Evolutionary conservation across 64 coral and sea anemone genomes (phyloP).

Genomic region (Exaiptasia diaphana): DNA sequence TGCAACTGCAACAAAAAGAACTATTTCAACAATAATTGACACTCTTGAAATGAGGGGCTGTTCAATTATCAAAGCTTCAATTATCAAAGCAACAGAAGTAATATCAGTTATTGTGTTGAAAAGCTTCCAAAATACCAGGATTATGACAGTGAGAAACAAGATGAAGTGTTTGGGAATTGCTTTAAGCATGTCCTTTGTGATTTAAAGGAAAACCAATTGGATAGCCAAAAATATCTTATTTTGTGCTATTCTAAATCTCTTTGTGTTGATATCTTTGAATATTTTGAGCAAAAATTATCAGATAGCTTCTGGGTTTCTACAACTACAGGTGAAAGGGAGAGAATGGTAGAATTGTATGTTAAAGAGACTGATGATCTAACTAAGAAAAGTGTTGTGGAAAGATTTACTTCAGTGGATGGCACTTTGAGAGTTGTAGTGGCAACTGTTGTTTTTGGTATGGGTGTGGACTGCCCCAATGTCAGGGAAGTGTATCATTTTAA

Average conservation of each 20-base stretch:
- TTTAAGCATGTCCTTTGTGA: constrained; percentile 9
- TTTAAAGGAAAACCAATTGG: constrained; percentile 7
- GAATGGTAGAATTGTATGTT: constrained; percentile 37
- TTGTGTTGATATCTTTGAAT: constrained; percentile 32
- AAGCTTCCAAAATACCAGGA: constrained; percentile 32
- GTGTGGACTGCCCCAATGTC: constrained; percentile 34
- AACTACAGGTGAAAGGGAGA: not conserved
- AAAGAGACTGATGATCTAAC: constrained; percentile 26
- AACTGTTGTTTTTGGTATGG: constrained; percentile 47
- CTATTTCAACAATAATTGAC: not conserved
- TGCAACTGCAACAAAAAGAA: not conserved
- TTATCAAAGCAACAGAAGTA: constrained; percentile 27
- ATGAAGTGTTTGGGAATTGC: constrained; percentile 4
- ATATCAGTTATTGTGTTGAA: constrained; percentile 46
- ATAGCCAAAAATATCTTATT: not conserved
- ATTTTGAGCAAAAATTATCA: constrained; percentile 31
- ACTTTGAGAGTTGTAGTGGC: constrained; percentile 13
- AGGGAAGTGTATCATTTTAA: constrained; percentile 24
- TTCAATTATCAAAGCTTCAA: constrained; percentile 15
- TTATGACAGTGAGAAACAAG: constrained; percentile 35
- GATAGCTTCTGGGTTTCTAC: not conserved
- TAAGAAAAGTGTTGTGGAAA: constrained; percentile 15
- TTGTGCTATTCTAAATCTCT: constrained; percentile 11
- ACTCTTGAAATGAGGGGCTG: constrained; percentile 14
- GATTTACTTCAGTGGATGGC: constrained; percentile 19